Evolutionary conservation across 1,140 invertebrate genomes (phyloP), one percentile per base, ranked within the genome.

Genomic region (Pygmarrhopalites habei): DNA sequence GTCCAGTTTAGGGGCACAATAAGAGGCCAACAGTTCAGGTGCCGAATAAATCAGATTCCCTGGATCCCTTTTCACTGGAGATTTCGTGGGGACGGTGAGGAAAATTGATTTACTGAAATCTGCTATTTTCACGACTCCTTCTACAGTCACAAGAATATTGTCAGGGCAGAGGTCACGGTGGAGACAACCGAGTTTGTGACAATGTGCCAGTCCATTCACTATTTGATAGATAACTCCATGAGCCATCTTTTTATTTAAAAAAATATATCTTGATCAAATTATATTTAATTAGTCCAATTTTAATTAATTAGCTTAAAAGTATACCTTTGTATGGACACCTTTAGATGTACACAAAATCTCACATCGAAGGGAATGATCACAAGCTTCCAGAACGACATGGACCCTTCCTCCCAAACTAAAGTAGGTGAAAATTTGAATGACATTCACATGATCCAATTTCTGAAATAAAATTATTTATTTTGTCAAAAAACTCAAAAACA

Each of bases 21-120:
- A n/a, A n/a, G n/a, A n/a, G 28, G 58, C 21, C 2, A 65, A 52
- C 10, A 65, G 39, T 35, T 65, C 63, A 25, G 63, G 63, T 25
- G 63, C 51, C 25, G 41, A 47, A n/a, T 65, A 65, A 7, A 25
- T 47, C 2, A 59, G 39, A 0, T 35, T 32, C 5, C 49, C 53
- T 12, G 58, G 62, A 2, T 25, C 41, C n/a, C n/a, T n/a, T n/a
- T n/a, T n/a, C n/a, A n/a, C 25, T 1, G 19, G 51, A 23, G 26
- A 30, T 1, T 43, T 17, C 14, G 14, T 14, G 1, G 21, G n/a
- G n/a, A 47, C 53, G 26, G 41, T 57, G 12, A 65, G n/a, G 15
- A 65, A 57, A 23, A 60, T 53, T 2, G 63, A 39, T 47, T 60
- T 43, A 15, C 58, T 57, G 57, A 65, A 65, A 39, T 65, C 58